Conservation (phyloP, 2,797 vertebrate species). For the Peromyscus attwateri region DNA sequence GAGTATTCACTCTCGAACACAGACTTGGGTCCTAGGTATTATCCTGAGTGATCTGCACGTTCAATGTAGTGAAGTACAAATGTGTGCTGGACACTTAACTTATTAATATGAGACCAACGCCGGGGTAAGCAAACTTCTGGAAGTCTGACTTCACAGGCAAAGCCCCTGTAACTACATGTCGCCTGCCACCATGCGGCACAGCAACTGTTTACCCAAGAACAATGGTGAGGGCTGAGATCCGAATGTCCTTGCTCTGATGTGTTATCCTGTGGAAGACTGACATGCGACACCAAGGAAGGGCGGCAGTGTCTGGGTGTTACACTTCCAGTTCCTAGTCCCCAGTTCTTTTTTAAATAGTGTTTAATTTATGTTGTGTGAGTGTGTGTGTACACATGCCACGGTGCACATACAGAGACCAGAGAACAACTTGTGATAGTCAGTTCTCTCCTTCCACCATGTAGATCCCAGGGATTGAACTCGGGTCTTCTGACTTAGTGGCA, state of each 20-base stretch:
- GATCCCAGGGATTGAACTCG: neutral
- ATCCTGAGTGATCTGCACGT: neutral
- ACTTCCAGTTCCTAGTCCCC: neutral
- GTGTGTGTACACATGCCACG: neutral
- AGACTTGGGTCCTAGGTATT: neutral
- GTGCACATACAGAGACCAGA: too few relatives aligned
- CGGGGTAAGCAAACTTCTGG: neutral
- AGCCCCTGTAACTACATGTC: neutral
- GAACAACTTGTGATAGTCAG: neutral
- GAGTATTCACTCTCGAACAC: neutral
- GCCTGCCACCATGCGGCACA: fast-evolving
- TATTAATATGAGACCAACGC: neutral
- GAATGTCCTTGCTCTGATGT: too few relatives aligned
- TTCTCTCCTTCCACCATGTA: neutral
- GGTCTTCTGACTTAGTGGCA: neutral
- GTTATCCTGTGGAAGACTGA: neutral
- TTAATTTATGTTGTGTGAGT: neutral
- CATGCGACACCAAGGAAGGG: neutral
- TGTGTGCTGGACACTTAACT: fast-evolving
- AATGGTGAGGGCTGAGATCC: neutral
- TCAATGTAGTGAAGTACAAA: neutral
- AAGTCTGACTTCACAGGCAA: neutral
- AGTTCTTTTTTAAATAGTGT: neutral
- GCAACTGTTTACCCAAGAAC: neutral
- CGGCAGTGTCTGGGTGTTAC: neutral